These are phyloP conservation scores for Zootermopsis nevadensis DNA, from an alignment of 2,888 invertebrate genomes.

Conservation along the genomic window DNA sequence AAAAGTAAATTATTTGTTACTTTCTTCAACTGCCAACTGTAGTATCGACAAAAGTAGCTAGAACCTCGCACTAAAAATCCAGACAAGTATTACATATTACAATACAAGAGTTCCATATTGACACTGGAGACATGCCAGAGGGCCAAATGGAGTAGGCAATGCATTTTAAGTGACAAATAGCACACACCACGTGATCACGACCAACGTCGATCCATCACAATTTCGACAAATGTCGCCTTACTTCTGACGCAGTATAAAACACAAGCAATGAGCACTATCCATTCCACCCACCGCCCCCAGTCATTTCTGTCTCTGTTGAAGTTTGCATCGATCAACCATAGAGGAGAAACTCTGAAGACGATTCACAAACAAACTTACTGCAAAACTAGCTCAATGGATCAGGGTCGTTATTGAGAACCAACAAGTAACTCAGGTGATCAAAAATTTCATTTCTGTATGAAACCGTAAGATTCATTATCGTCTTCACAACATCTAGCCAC, in stretches of 20 bases:
- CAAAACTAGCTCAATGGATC: no score
- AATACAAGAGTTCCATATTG: neutral
- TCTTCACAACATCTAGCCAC: no score
- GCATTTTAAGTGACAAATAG: conserved; percentile 18
- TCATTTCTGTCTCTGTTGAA: neutral
- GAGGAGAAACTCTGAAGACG: neutral
- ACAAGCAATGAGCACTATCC: neutral
- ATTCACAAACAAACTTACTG: neutral
- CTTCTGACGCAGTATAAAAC: conserved; percentile 5
- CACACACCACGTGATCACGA: neutral
- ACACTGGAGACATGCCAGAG: neutral
- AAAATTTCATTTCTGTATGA: no score
- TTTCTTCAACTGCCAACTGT: no score
- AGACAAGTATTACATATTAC: neutral
- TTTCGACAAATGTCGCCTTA: conserved; percentile 37
- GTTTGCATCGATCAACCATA: neutral
- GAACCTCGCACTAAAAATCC: neutral
- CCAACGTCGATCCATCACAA: conserved; percentile 32
- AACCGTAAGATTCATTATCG: no score
- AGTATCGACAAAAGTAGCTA: no score
- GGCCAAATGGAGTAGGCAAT: conserved; percentile 4
- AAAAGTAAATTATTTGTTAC: no score
- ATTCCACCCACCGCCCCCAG: neutral
- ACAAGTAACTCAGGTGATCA: no score
- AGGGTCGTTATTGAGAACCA: no score